Evolutionary conservation across 2,888 invertebrate genomes (phyloP).

Genomic region (Diaprepes abbreviatus): DNA sequence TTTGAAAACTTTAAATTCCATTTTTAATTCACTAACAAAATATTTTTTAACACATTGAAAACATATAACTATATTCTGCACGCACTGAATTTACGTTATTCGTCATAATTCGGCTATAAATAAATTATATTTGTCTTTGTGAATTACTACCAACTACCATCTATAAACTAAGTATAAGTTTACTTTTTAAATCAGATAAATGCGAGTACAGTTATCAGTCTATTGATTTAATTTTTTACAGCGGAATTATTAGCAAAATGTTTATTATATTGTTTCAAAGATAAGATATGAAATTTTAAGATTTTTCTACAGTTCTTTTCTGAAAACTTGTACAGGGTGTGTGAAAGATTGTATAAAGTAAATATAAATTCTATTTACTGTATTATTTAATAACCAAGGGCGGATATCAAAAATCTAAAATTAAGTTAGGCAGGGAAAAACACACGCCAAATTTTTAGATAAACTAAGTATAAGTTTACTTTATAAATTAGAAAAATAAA

Average conservation of each 20-base stretch:
- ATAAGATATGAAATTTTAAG: conserved; percentile 10
- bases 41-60: no score
- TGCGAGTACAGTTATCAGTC: conserved; percentile 14
- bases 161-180: conserved; percentile 6
- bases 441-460: no score
- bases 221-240: conserved; percentile 25
- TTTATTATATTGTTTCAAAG: conserved; percentile 13
- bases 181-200: conserved; percentile 24
- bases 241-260: conserved; percentile 6
- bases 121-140: conserved; percentile 19
- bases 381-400: no score
- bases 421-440: no score
- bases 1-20: no score
- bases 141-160: conserved; percentile 17
- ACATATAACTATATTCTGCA: neutral
- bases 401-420: no score
- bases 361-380: no score
- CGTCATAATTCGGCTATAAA: neutral
- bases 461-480: no score
- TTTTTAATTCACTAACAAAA: neutral
- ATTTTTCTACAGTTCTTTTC: neutral
- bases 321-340: no score
- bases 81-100: neutral
- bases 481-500: no score
- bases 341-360: no score